Percentiles rank a stretch among this genome's conserved stretches.
Evolutionary conservation across 2,113 vertebrate species (phyloP).

Genomic region (Nipponia nippon): DNA sequence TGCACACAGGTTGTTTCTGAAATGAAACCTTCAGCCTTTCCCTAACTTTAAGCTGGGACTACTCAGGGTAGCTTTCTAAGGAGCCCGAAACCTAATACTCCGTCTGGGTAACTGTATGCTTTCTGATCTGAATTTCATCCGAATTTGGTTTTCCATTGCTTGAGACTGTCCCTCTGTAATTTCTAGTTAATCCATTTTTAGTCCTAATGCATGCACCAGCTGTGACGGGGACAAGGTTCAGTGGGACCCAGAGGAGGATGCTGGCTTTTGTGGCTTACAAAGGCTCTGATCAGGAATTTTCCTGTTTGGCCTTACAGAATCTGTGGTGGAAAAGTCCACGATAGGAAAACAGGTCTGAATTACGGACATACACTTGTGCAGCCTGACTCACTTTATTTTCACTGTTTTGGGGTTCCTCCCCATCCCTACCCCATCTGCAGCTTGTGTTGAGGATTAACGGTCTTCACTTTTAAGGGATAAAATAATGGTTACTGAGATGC

Average conservation of each 20-base stretch:
- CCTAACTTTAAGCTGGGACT: not conserved
- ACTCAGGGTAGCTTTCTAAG: not conserved
- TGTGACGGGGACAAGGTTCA: not conserved
- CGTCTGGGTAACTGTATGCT: not conserved
- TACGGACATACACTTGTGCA: fast-evolving
- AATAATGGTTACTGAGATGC: not conserved
- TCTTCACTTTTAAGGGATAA: not conserved
- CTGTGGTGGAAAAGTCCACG: not conserved
- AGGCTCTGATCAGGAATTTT: not conserved
- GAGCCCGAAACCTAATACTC: not conserved
- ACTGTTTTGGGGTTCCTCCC: not conserved
- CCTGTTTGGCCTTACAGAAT: not conserved
- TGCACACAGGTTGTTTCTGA: not conserved
- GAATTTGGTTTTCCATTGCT: not conserved
- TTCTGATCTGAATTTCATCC: not conserved
- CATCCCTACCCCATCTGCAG: not conserved
- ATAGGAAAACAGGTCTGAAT: not conserved
- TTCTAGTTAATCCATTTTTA: not conserved
- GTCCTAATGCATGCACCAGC: not conserved
- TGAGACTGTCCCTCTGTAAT: not conserved
- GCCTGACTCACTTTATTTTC: not conserved
- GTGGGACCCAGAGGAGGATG: not conserved
- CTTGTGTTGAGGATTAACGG: not conserved
- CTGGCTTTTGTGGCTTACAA: not conserved
- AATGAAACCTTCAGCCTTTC: not conserved